phyloP scores from a whole-genome alignment of 2,113 vertebrate species.

The Aldabrachelys gigantea region DNA sequence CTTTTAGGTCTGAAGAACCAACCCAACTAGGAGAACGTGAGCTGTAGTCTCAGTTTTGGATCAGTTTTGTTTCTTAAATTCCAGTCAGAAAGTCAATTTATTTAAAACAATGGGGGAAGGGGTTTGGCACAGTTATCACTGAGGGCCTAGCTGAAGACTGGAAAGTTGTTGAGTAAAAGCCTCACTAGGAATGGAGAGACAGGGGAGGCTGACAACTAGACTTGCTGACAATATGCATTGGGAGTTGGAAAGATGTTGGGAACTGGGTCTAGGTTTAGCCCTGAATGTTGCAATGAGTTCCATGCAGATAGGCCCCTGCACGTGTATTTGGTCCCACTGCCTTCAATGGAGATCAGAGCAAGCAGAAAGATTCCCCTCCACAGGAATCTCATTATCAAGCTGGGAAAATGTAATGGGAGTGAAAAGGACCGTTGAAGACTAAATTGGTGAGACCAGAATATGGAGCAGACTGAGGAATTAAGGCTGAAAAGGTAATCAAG shows the following conservation, averaged over 20 bases:
- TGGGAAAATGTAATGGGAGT: not conserved
- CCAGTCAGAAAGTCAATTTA: not conserved
- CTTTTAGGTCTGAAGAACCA: not conserved
- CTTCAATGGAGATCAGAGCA: not conserved
- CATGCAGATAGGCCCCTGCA: not conserved
- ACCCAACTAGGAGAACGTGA: slow-evolving; percentile 19
- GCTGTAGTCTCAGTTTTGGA: slow-evolving; percentile 25
- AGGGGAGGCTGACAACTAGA: slow-evolving; percentile 38
- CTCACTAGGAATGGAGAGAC: not conserved
- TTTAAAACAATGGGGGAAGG: not conserved
- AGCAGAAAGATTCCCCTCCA: not conserved
- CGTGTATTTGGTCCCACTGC: not conserved
- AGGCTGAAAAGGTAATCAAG: not conserved
- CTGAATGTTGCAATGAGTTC: not conserved
- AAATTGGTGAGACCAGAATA: not conserved
- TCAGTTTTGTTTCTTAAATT: not conserved
- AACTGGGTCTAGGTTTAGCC: not conserved
- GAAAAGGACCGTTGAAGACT: not conserved
- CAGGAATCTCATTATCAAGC: not conserved
- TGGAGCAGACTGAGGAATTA: not conserved
- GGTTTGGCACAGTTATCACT: not conserved
- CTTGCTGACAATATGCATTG: not conserved
- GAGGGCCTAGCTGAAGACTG: slow-evolving; percentile 8
- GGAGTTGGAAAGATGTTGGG: not conserved
- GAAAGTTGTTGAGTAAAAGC: slow-evolving; percentile 11